These are phyloP conservation scores for Whitmania pigra DNA, from an alignment of 1,140 invertebrate genomes.

Conservation along the genomic window DNA sequence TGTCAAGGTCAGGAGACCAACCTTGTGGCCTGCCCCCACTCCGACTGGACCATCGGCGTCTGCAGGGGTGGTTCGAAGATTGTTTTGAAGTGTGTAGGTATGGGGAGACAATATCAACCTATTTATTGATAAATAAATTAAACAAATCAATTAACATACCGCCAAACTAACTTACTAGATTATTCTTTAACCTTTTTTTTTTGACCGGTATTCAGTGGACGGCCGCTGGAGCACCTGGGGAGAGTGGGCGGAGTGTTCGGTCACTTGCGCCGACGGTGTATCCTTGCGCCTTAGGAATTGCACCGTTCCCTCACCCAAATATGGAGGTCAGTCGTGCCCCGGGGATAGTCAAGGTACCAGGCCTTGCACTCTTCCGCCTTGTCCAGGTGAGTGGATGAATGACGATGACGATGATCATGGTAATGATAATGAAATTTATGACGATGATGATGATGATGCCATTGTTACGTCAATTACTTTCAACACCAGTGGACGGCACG, in stretches of 20 bases:
- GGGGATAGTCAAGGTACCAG: neutral
- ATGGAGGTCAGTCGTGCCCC: constrained; percentile 4
- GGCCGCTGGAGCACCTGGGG: constrained; percentile 54
- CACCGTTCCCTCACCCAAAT: constrained; percentile 18
- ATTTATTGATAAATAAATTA: neutral
- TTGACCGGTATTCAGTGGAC: constrained; percentile 31
- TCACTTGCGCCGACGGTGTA: constrained; percentile 52
- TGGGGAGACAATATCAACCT: too few relatives aligned
- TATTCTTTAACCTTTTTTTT: neutral
- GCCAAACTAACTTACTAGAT: neutral
- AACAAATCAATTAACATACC: neutral
- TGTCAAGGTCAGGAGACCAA: constrained; percentile 14
- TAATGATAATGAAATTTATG: too few relatives aligned
- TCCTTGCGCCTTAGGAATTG: constrained; percentile 50
- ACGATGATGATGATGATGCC: too few relatives aligned
- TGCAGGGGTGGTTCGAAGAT: constrained; percentile 4
- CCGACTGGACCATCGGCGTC: constrained; percentile 3
- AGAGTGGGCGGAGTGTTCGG: constrained; percentile 53
- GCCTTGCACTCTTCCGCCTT: neutral
- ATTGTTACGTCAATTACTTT: neutral
- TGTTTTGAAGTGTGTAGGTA: constrained; percentile 21
- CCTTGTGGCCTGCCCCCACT: constrained; percentile 15
- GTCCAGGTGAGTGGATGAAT: neutral
- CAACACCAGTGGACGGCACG: constrained; percentile 28
- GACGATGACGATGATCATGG: too few relatives aligned